Evolutionary conservation across 2,797 vertebrate genomes (phyloP).

Genomic region (Enteromius anoplus): DNA sequence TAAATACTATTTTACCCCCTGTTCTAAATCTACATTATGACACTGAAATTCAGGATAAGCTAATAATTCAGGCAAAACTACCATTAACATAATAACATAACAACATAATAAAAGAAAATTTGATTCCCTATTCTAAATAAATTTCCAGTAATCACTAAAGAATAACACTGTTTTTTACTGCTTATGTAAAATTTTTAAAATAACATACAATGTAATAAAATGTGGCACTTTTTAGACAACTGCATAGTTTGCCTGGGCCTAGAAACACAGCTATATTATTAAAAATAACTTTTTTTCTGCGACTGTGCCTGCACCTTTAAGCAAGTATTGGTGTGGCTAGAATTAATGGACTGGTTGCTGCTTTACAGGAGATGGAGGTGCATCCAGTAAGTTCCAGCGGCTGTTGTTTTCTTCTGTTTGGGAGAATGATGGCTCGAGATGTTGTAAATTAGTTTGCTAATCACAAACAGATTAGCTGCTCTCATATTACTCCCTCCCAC

Average conservation of each 20-base stretch:
- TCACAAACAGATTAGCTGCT: slow-evolving; percentile 52
- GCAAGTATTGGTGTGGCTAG: slow-evolving; percentile 1
- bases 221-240: neutral
- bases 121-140: too few relatives aligned
- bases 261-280: neutral
- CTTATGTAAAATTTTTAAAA: too few relatives aligned
- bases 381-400: slow-evolving; percentile 15
- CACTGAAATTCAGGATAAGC: too few relatives aligned
- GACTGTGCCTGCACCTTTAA: neutral
- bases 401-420: slow-evolving; percentile 32
- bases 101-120: too few relatives aligned
- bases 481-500: slow-evolving; percentile 42
- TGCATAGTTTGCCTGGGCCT: neutral
- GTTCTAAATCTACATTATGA: too few relatives aligned
- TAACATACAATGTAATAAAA: too few relatives aligned
- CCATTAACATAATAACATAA: too few relatives aligned
- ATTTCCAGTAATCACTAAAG: too few relatives aligned
- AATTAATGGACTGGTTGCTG: slow-evolving; percentile 54
- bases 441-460: slow-evolving; percentile 53
- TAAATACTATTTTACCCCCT: too few relatives aligned
- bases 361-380: slow-evolving; percentile 26
- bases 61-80: too few relatives aligned
- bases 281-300: neutral
- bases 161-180: too few relatives aligned
- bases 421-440: slow-evolving; percentile 33